These are phyloP conservation scores for Anolis carolinensis DNA, from an alignment of 2,113 vertebrate genomes.

Conservation along the genomic window DNA sequence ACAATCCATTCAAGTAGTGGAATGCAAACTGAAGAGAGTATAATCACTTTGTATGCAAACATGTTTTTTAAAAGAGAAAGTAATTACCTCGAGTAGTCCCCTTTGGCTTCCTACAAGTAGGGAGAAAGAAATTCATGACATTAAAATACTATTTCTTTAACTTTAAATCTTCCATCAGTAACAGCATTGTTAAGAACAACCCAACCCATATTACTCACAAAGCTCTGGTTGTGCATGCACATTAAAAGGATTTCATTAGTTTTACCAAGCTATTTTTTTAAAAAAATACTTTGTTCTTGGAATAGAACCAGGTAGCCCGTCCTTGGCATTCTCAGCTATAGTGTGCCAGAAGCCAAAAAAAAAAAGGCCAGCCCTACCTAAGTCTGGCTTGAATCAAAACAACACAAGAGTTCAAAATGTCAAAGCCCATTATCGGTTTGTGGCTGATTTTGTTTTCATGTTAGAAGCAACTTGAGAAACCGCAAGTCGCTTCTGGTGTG, in stretches of 20 bases:
- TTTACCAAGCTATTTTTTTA: not conserved
- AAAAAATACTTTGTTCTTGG: not conserved
- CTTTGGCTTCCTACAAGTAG: slow-evolving; percentile 90
- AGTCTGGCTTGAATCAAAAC: not conserved
- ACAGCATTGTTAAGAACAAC: not conserved
- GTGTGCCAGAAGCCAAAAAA: not conserved
- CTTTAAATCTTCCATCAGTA: not conserved
- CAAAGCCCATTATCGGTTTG: not conserved
- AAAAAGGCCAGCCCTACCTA: slow-evolving; percentile 36
- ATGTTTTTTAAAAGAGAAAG: slow-evolving; percentile 64
- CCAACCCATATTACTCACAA: slow-evolving; percentile 38
- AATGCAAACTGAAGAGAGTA: slow-evolving; percentile 63
- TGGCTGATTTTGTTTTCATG: too few relatives aligned
- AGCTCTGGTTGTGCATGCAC: slow-evolving; percentile 35
- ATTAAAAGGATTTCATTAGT: not conserved
- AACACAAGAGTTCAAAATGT: slow-evolving; percentile 32
- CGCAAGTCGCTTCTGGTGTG: too few relatives aligned
- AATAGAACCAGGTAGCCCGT: not conserved
- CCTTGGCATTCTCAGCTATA: not conserved
- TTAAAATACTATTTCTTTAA: slow-evolving; percentile 52
- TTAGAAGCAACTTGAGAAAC: too few relatives aligned
- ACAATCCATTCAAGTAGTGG: slow-evolving; percentile 50
- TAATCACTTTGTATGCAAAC: slow-evolving; percentile 49
- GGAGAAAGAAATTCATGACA: slow-evolving; percentile 57
- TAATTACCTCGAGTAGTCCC: slow-evolving; percentile 92